Base-by-base conservation (phyloP, 2,113 vertebrate genomes). In the Takifugu flavidus region DNA sequence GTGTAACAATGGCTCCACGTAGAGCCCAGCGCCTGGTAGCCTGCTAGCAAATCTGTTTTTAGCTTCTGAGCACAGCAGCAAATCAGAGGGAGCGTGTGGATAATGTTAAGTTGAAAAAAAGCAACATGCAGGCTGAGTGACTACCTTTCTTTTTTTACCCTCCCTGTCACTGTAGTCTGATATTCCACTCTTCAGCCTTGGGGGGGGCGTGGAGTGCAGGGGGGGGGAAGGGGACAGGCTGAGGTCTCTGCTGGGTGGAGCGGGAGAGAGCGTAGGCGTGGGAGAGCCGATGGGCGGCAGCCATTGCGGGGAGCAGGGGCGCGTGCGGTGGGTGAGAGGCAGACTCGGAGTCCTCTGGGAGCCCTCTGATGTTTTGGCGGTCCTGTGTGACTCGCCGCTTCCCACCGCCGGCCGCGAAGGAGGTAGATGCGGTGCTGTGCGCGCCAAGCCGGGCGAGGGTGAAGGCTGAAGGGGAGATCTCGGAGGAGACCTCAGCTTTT, bases 71-170 rank as follows among this genome's bases (percentile, higher is more conserved):
- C 25, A 66, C 61, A 82, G 65, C 69, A 65, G 44, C 13, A 53
- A 60, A 56, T 59, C 56, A 67, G 59, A 44, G 42, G 39, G 54
- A 39, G 34, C 11, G 11, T 10, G 11, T 39, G 70, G 50, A 64
- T 60, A 65, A 74, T 49, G 26, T 59, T 53, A 39, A 27, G 20
- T 67, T 66, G 27, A 69, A 53, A 53, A 29, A 64, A 53, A 86
- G 82, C 83, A 78, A 7, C 13, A 53, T n/a, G 66, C 67, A 80
- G 61, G 49, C 53, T 53, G 49, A 59, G 62, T 57, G 70, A 50
- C 86, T 91, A 92, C 88, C 90, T 91, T 90, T 88, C 79, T 88
- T 82, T 85, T 89, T 90, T 88, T 90, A 82, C 77, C 73, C 72
- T 83, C 87, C 67, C 74, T 78, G 77, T 89, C 87, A 80, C 73